phyloP scores from a whole-genome alignment of 2,113 vertebrate species.

The Peromyscus maniculatus region DNA sequence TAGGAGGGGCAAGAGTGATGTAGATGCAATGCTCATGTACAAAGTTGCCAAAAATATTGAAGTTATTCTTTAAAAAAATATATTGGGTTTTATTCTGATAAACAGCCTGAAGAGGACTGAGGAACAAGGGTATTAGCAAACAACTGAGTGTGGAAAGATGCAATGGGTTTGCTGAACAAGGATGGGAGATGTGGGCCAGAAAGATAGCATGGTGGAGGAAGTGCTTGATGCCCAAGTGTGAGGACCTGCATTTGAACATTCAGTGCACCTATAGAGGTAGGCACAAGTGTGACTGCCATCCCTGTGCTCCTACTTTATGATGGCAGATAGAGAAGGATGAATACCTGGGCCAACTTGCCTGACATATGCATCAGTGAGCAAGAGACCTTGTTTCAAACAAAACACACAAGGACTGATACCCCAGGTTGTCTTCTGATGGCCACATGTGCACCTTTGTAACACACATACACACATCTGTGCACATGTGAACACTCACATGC shows the following conservation, averaged over 20 bases:
- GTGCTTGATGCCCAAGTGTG: neutral
- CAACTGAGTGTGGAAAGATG: neutral
- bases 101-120: neutral
- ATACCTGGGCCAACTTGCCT: neutral
- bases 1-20: neutral
- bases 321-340: neutral
- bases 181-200: neutral
- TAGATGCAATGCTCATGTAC: neutral
- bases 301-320: neutral
- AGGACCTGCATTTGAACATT: neutral
- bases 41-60: neutral
- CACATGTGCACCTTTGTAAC: neutral
- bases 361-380: neutral
- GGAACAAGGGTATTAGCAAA: neutral
- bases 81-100: conserved; percentile 36
- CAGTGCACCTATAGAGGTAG: neutral
- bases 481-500: neutral
- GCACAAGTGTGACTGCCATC: neutral
- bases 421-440: neutral
- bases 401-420: neutral
- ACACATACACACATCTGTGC: neutral
- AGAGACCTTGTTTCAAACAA: neutral
- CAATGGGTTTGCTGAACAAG: neutral
- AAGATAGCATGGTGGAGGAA: neutral
- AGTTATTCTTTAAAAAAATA: neutral